phyloP scores from a whole-genome alignment of 2,113 vertebrate species.

The Tor tambroides region DNA sequence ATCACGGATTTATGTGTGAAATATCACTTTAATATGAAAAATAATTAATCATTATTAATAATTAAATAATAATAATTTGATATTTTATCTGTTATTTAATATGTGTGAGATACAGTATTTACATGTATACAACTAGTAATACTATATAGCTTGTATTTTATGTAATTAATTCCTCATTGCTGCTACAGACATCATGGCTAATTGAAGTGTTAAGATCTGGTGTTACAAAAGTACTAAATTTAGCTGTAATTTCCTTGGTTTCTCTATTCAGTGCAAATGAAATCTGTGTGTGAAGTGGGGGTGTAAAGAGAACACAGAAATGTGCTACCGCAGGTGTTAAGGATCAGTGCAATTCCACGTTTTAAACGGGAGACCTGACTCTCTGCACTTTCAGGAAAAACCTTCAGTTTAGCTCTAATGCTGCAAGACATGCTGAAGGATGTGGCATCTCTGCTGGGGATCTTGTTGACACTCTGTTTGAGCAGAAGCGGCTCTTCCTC shows the following conservation, averaged over 20 bases:
- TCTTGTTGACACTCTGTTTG: constrained; percentile 12
- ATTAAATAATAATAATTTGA: too few species aligned
- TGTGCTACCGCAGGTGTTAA: constrained; percentile 43
- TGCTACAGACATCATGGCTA: neutral
- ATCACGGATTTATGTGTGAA: too few species aligned
- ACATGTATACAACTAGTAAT: neutral
- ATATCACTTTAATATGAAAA: too few species aligned
- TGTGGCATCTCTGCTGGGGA: constrained; percentile 7
- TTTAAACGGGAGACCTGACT: constrained; percentile 41
- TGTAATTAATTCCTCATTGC: neutral
- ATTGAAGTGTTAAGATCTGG: neutral
- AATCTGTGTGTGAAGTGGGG: constrained; percentile 32
- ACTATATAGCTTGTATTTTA: neutral
- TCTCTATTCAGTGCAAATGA: constrained; percentile 55
- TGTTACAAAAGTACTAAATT: constrained; percentile 33
- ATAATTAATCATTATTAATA: too few species aligned
- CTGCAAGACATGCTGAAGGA: neutral
- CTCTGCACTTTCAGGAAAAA: constrained; percentile 31
- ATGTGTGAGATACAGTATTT: too few species aligned
- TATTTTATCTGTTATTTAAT: too few species aligned
- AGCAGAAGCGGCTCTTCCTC: neutral
- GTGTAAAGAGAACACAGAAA: constrained; percentile 51
- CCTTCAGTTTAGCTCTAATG: constrained; percentile 13
- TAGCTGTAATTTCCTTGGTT: constrained; percentile 43
- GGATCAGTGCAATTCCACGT: constrained; percentile 32